Conservation (phyloP, 2,113 vertebrate species). For the Lates calcarifer region DNA sequence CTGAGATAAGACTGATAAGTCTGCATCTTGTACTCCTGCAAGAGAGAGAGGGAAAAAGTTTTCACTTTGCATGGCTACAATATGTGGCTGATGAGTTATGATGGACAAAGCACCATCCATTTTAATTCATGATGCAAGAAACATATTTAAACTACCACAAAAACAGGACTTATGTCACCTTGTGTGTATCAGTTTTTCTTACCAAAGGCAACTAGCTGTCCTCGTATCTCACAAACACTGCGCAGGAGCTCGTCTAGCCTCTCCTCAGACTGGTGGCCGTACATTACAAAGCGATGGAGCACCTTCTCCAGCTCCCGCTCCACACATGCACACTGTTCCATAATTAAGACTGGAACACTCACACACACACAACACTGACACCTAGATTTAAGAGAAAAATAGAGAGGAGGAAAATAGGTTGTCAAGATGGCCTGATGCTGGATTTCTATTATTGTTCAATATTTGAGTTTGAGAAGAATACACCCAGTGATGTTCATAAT, state of each 20-base stretch:
- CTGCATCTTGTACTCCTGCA: slow-evolving; percentile 89
- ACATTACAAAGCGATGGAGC: slow-evolving; percentile 91
- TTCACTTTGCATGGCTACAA: not conserved
- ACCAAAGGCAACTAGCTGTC: slow-evolving; percentile 89
- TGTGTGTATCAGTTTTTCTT: slow-evolving; percentile 34
- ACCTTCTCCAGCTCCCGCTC: slow-evolving; percentile 94
- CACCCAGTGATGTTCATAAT: not conserved
- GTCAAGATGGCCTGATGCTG: not conserved
- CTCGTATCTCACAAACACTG: slow-evolving; percentile 89
- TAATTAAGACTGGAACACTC: slow-evolving; percentile 74
- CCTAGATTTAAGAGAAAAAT: slow-evolving; percentile 30
- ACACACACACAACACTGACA: slow-evolving; percentile 58
- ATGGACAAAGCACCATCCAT: not conserved
- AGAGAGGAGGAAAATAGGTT: not conserved
- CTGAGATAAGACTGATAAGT: slow-evolving; percentile 89
- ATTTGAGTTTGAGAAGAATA: not conserved
- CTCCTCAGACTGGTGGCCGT: slow-evolving; percentile 91
- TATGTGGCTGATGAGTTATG: not conserved
- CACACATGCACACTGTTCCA: slow-evolving; percentile 94
- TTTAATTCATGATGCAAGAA: not conserved
- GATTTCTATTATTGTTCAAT: not conserved
- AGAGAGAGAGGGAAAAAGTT: slow-evolving; percentile 15
- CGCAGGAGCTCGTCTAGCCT: slow-evolving; percentile 90
- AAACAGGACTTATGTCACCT: not conserved
- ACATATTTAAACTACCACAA: not conserved